Percentiles rank a stretch among this genome's conserved stretches.
Conservation (phyloP, 2,113 vertebrate species). For the Archilochus colubris region DNA sequence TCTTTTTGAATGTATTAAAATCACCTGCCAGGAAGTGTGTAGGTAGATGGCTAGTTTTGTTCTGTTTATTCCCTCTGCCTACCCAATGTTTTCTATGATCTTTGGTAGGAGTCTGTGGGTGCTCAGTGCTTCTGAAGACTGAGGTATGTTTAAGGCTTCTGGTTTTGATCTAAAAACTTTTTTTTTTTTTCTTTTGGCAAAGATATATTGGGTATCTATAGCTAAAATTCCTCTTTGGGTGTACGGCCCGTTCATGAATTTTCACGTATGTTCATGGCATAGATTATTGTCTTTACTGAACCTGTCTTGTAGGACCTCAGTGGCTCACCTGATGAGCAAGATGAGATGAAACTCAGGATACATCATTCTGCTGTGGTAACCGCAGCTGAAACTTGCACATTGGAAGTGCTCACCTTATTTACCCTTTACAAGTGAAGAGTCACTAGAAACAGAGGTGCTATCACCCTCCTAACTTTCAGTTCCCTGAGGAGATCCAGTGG, state of each 20-base stretch:
- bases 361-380: not conserved
- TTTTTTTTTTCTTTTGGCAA: constrained; percentile 9
- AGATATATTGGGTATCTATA: not conserved
- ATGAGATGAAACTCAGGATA: not conserved
- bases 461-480: not conserved
- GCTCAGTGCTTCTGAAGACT: constrained; percentile 61
- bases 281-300: not conserved
- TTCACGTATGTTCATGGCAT: not conserved
- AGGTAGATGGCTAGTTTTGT: constrained; percentile 32
- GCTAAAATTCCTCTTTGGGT: not conserved
- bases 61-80: constrained; percentile 57
- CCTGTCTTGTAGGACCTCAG: not conserved
- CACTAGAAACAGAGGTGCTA: not conserved
- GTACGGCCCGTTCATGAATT: not conserved
- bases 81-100: constrained; percentile 59
- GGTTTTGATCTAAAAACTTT: constrained; percentile 14
- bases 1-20: constrained; percentile 11
- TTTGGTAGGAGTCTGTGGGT: constrained; percentile 62
- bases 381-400: not conserved
- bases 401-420: not conserved
- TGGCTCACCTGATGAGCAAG: not conserved
- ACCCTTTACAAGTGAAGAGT: not conserved
- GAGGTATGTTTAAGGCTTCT: constrained; percentile 59
- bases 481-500: not conserved
- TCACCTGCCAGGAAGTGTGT: not conserved